A percentile compares a stretch with the other conserved stretches of the same genome.
Evolutionary conservation across 2,888 invertebrate genomes (phyloP).

Genomic region (Netelia inedita): DNA sequence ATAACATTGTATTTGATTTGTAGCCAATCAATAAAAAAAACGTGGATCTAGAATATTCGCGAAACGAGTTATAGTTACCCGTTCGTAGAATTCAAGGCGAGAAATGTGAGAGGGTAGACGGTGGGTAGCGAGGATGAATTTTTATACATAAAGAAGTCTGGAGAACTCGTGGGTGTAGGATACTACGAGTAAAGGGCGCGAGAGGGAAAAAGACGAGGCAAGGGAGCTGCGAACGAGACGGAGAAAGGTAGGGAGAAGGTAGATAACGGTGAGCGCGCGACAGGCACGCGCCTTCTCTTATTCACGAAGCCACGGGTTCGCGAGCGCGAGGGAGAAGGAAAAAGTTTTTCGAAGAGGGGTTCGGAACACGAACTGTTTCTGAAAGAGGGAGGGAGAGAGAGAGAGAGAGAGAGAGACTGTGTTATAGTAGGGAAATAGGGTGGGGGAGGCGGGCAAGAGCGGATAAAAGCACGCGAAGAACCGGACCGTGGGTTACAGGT

Average conservation of each 20-base stretch:
- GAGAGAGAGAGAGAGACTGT: slow-evolving; percentile 44
- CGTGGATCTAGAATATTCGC: no score
- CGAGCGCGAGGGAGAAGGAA: slow-evolving; percentile 42
- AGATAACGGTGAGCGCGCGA: slow-evolving; percentile 76
- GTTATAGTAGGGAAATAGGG: slow-evolving; percentile 41
- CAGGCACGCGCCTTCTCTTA: slow-evolving; percentile 78
- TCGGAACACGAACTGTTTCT: slow-evolving; percentile 17
- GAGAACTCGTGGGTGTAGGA: slow-evolving; percentile 62
- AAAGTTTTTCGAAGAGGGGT: slow-evolving; percentile 43
- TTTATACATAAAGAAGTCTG: slow-evolving; percentile 20
- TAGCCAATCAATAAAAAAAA: no score
- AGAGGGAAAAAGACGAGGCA: slow-evolving; percentile 32
- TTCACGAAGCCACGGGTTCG: slow-evolving; percentile 70
- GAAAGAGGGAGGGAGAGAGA: slow-evolving; percentile 25
- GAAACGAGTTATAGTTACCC: slow-evolving; percentile 13
- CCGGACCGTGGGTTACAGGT: slow-evolving; percentile 77
- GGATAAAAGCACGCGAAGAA: slow-evolving; percentile 74
- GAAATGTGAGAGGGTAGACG: neutral
- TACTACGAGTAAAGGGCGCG: slow-evolving; percentile 23
- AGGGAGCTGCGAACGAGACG: slow-evolving; percentile 39
- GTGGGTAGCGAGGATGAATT: neutral
- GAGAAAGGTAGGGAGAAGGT: slow-evolving; percentile 59
- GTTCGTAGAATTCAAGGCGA: slow-evolving; percentile 7
- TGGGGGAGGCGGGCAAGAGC: slow-evolving; percentile 52
- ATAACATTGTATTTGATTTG: no score